These are phyloP conservation scores for Excalfactoria chinensis DNA, from an alignment of 2,113 vertebrate genomes.

Conservation along the genomic window DNA sequence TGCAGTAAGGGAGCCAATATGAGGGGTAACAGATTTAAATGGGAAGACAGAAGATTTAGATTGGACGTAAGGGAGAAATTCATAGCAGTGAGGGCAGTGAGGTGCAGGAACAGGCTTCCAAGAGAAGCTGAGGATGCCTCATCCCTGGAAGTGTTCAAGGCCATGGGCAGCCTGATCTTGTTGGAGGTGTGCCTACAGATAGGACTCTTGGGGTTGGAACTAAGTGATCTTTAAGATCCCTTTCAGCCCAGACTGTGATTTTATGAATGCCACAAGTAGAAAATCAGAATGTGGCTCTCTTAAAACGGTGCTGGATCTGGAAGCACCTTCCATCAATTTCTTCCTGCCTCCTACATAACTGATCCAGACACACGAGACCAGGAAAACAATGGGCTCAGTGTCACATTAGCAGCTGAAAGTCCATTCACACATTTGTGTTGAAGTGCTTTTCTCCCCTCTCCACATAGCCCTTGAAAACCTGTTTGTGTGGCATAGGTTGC, in stretches of 20 bases:
- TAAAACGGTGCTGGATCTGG: background rate
- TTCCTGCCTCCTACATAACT: fast-evolving
- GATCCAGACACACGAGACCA: background rate
- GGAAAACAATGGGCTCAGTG: background rate
- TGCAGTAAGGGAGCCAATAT: background rate
- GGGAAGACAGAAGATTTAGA: background rate
- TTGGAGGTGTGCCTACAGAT: background rate
- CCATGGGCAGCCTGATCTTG: background rate
- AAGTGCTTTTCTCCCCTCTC: background rate
- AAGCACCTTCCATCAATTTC: background rate
- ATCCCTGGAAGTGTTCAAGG: background rate
- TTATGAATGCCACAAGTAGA: background rate
- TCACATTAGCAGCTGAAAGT: background rate
- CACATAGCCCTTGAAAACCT: background rate
- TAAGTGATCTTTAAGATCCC: background rate
- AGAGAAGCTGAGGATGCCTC: background rate
- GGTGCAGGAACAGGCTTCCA: background rate
- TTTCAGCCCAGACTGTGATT: background rate
- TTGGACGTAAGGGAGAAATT: background rate
- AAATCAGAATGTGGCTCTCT: background rate
- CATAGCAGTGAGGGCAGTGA: background rate
- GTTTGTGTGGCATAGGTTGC: background rate
- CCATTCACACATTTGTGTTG: background rate
- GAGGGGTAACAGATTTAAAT: background rate
- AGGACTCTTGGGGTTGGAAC: background rate